phyloP scores from a whole-genome alignment of 2,113 vertebrate species.

The Anoplopoma fimbria region DNA sequence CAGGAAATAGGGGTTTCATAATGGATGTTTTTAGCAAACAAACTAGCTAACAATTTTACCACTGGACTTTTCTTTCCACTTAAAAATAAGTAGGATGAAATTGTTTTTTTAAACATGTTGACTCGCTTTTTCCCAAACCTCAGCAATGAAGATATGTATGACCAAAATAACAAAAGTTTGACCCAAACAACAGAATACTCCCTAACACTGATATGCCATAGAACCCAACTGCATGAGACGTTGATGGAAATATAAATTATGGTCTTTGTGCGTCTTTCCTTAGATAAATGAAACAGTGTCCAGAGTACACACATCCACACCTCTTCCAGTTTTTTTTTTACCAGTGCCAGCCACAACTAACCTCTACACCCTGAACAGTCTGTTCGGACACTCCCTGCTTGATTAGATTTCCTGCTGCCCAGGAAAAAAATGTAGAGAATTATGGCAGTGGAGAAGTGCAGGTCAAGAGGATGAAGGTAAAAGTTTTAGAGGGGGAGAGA shows the following conservation, averaged over 20 bases:
- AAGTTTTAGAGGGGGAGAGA: neutral
- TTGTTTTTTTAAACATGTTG: neutral
- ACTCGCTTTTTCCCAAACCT: neutral
- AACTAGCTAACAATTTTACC: neutral
- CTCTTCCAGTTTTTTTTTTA: slow-evolving; percentile 19
- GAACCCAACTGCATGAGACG: neutral
- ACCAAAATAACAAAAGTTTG: neutral
- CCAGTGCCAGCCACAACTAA: slow-evolving; percentile 43
- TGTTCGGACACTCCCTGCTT: slow-evolving; percentile 55
- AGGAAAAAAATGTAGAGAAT: slow-evolving; percentile 28
- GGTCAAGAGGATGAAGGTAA: slow-evolving; percentile 32
- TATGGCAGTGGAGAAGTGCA: slow-evolving; percentile 2
- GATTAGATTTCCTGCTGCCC: slow-evolving; percentile 71
- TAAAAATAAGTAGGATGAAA: neutral
- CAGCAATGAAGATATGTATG: neutral
- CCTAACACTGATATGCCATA: neutral
- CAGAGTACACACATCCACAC: slow-evolving; percentile 14
- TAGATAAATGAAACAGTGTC: slow-evolving; percentile 1
- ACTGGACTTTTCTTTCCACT: neutral
- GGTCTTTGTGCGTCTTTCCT: neutral
- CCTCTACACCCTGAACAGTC: slow-evolving; percentile 49
- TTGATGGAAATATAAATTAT: neutral
- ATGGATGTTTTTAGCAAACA: neutral
- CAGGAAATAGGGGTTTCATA: neutral
- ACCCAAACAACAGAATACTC: neutral